Evolutionary conservation across 2,797 vertebrate species (phyloP), one percentile per base, ranked within the genome.

Genomic region (Cossypha dichroa): DNA sequence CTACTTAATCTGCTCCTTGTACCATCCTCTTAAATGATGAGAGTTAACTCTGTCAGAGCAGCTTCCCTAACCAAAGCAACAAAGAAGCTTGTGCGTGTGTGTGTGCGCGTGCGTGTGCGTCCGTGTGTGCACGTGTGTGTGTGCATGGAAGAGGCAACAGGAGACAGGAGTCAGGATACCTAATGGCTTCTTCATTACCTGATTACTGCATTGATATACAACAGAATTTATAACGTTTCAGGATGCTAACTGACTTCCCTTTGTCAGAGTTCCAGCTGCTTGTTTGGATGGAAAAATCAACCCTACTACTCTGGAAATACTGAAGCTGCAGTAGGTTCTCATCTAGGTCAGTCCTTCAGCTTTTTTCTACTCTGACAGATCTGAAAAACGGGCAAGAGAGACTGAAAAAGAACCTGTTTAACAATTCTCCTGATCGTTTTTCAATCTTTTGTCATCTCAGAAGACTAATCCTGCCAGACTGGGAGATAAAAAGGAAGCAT

Each of bases 401-500:
- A 60, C 64, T 83, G 78, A 77, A 82, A 93, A 93, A 87, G 41
- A 92, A 93, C 41, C 88, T 91, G 81, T 67, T 94, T 46, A 92
- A 66, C 6, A 6, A 89, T 70, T 90, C 70, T 85, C 68, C 85
- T 95, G 51, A 90, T 92, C 38, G 63, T 94, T 89, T 70, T 67
- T 79, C 74, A 60, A 51, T 78, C 70, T 85, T 89, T 69, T 68
- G 93, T 92, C 85, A 94, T 91, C 87, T 75, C 60, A 56, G 56
- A 93, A 93, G 51, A 76, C 75, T 90, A 88, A 75, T n/a, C 33
- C 63, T 88, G 62, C 55, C 67, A 89, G 88, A 70, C 0, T 43
- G 59, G 72, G 72, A 92, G 72, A 87, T 56, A 92, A 82, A 94
- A 93, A 93, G 90, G 96, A 96, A 96, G 92, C 93, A 97, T 96